phyloP scores from a whole-genome alignment of 2,113 vertebrate species.

The Myodes glareolus region DNA sequence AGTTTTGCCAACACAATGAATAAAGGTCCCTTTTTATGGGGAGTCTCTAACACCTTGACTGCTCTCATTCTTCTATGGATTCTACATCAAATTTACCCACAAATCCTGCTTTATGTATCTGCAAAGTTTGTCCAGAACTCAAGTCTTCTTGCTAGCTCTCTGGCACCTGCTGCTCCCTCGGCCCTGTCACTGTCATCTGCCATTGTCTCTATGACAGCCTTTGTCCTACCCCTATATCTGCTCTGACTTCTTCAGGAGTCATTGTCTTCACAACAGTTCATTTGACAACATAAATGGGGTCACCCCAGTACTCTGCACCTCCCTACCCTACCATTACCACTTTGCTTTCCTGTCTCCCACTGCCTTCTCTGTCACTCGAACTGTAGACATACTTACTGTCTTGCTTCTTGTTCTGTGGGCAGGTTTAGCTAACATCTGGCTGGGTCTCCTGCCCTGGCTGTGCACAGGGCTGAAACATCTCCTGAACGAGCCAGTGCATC shows the following conservation, averaged over 20 bases:
- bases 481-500: background rate
- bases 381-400: background rate
- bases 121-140: background rate
- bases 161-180: no score
- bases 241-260: background rate
- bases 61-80: background rate
- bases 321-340: no score
- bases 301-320: background rate
- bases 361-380: background rate
- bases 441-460: fast-evolving
- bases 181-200: background rate
- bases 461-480: background rate
- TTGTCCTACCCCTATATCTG: no score
- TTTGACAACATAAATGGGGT: background rate
- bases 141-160: background rate
- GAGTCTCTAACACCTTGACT: background rate
- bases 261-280: background rate
- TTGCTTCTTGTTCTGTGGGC: background rate
- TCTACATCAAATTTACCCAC: background rate
- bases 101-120: background rate
- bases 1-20: background rate
- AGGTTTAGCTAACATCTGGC: background rate
- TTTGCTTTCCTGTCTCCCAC: background rate
- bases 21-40: background rate
- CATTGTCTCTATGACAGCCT: no score